Evolutionary conservation across 2,113 vertebrate species (phyloP), one percentile per base, ranked within the genome.

Genomic region (Chrysemys picta): DNA sequence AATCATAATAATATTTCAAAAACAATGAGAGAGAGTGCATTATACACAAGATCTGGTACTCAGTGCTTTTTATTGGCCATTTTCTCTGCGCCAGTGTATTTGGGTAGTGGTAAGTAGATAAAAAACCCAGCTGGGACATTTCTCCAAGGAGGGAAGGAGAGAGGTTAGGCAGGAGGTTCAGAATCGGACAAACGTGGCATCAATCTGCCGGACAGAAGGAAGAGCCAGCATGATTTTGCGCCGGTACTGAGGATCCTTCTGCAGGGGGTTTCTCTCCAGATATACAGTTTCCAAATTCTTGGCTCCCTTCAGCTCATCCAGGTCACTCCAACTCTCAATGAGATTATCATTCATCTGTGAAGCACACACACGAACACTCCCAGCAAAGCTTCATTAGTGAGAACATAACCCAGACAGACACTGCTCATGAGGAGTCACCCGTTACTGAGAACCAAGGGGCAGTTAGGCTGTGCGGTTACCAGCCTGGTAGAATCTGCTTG

Each of bases 281-380:
- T 99, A 99, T 1, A 99, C 99, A 0, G 99, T 99, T 98, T 99
- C 99, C 97, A 99, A 98, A 86, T 96, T 97, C 95, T 98, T 98
- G 35, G 99, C 99, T 4, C 99, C 99, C 96, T 99, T 99, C 97
- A 99, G 97, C 97, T 99, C 99, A 2, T 99, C 99, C 57, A 99
- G 98, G 97, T 99, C 99, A 0, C 99, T 99, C 99, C 99, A 99
- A 98, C 99, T 99, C 80, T 99, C 99, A 0, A 99, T 97, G 38
- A 99, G 99, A 78, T 99, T 99, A 97, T 99, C 99, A 0, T 99
- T 99, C 99, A 99, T 99, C 99, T 99, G 98, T 76, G 92, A 76
- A 81, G 84, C 57, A 94, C 72, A 91, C 0, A 53, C 24, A 82
- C 2, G 4, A 84, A 49, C 0, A 2, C 56, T 89, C 82, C 88